Base-by-base conservation (phyloP, 2,888 invertebrate genomes). In the Agrotis exclamationis region DNA sequence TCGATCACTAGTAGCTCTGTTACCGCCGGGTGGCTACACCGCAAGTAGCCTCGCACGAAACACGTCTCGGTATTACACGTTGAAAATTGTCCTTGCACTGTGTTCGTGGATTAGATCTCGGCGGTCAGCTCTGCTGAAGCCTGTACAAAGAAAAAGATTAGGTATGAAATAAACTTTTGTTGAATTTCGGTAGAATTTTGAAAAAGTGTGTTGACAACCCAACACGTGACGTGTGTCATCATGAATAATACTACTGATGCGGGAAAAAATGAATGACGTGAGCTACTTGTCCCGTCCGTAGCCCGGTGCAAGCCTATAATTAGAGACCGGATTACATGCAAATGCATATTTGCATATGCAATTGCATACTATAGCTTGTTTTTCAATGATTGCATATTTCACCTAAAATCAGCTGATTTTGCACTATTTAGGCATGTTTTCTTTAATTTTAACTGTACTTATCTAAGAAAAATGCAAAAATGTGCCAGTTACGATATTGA, bases 71-170 rank as follows among this genome's bases (percentile, higher is more conserved):
- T 62, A 51, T 18, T 62, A 72, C 71, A 79, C 79, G 64, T 68
- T 69, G 79, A 71, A 76, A 79, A 86, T 74, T 83, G 88, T 88
- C 86, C 84, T 79, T 80, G 85, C 87, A 88, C 89, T 87, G 76
- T 85, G 85, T 85, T 80, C 88, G 87, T 79, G 83, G 87, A 82
- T 90, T 90, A 90, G 62, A 91, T 90, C 80, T 92, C 92, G 92
- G 91, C 93, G 91, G 90, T 84, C 81, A 90, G 89, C 87, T 91
- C 90, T 72, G 88, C 90, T 86, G 89, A 87, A 72, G 91, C 93
- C 93, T 93, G 89, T 0, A 77, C 11, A 39, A 39, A 82, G 18
- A 64, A 63, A 16, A 24, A 24, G 0, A 39, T 33, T 33, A 39
- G 4, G 39, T 0, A n/a, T 45, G 39, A 56, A 28, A 28, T 39